Base-by-base conservation (phyloP, 2,113 vertebrate genomes). In the Sorex araneus region DNA sequence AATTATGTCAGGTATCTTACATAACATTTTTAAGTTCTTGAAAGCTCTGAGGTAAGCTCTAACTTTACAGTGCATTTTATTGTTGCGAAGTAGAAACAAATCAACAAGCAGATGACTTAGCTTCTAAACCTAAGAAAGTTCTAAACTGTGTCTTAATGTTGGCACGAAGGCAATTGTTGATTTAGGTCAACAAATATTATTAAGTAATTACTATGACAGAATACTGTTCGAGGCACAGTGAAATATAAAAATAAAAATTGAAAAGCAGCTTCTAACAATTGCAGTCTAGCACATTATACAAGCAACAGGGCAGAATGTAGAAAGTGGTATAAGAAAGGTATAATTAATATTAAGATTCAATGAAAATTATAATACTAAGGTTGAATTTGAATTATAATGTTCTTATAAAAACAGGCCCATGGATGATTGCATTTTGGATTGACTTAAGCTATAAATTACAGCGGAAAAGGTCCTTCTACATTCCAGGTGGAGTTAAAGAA, bases 61-160 rank as follows among this genome's bases (percentile, higher is more conserved):
- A 12, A 18, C 13, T 76, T 80, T 70, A 93, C 32, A 70, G 74
- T 40, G 15, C 28, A 43, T 57, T 83, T 69, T 78, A 74, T 83
- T 32, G 43, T 6, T 73, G 30, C 80, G 67, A 7, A 71, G 15
- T 57, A 89, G 32, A 15, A 90, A 30, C 60, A 89, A 27, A 27
- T 83, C 40, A 90, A 78, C 8, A 84, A 86, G 43, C 73, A 90
- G 11, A 66, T 69, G 54, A 88, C n/a, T 71, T 78, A 43, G 40
- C 19, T 86, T 32, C 84, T 76, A 19, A 83, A 21, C 32, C 43
- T 66, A 87, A 90, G 60, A 91, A 89, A 94, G 64, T 67, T 85
- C 47, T 69, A 50, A 70, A 32, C 18, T 60, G 28, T 76, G 74
- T 89, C 70, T 80, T 90, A 71, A 84, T 36, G 70, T 57, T 73